Evolutionary conservation across 2,888 invertebrate genomes (phyloP).

Genomic region (Ectemnius continuus): DNA sequence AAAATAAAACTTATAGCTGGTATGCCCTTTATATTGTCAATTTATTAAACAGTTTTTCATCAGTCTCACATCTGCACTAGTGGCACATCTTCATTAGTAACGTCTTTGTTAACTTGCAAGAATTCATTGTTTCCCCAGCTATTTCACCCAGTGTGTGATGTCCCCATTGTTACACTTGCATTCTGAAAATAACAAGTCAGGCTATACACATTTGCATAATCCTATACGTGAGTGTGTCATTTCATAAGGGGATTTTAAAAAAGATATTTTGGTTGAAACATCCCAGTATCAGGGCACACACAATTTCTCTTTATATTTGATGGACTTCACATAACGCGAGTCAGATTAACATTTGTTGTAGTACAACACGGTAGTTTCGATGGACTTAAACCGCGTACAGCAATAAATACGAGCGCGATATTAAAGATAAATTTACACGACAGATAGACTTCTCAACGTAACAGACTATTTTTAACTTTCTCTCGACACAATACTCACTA

Average conservation of each 20-base stretch:
- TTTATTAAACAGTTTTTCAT: conserved; percentile 13
- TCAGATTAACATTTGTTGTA: no score
- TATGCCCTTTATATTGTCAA: conserved; percentile 29
- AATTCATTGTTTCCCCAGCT: neutral
- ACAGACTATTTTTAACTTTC: conserved; percentile 73
- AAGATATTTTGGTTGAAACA: no score
- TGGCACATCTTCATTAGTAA: no score
- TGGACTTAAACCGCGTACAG: conserved; percentile 11
- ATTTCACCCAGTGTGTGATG: neutral
- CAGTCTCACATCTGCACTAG: neutral
- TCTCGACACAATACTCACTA: conserved; percentile 69
- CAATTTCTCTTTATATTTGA: conserved; percentile 3
- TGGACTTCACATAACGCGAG: conserved; percentile 14
- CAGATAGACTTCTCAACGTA: conserved; percentile 53
- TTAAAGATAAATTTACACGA: conserved; percentile 31
- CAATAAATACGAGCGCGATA: conserved; percentile 10
- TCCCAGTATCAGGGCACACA: no score
- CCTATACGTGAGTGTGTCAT: neutral
- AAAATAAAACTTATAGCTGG: conserved; percentile 35
- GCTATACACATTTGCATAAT: no score
- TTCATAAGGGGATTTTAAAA: neutral
- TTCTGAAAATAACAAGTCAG: neutral
- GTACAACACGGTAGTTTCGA: no score
- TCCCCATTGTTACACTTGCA: conserved; percentile 3
- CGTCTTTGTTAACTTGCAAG: neutral